Percentiles rank a stretch among this genome's conserved stretches.
phyloP scores from a whole-genome alignment of 1,140 invertebrate species.

The Globodera ellingtonae region DNA sequence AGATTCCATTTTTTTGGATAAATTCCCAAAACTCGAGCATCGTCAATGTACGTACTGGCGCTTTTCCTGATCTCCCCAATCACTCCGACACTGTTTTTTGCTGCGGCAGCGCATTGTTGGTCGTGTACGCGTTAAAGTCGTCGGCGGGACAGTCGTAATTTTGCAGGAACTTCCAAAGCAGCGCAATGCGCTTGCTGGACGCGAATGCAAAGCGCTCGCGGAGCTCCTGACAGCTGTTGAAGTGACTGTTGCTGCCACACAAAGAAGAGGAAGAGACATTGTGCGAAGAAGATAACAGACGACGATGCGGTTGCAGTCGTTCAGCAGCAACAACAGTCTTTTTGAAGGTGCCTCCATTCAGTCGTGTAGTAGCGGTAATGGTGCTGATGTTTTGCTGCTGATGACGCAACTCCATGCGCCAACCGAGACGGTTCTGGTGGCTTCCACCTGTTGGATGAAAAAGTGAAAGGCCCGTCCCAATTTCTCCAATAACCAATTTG shows the following conservation, averaged over 20 bases:
- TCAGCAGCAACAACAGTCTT: neutral
- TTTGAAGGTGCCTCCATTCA: neutral
- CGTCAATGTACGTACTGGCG: too few relatives aligned
- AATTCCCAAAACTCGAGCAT: too few relatives aligned
- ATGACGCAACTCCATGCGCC: neutral
- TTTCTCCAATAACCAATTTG: too few relatives aligned
- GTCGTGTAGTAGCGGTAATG: neutral
- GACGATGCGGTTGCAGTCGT: neutral
- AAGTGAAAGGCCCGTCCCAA: too few relatives aligned
- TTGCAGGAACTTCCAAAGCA: constrained; percentile 22
- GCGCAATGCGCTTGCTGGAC: constrained; percentile 2
- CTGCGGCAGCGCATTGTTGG: too few relatives aligned
- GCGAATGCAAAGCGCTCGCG: constrained; percentile 7
- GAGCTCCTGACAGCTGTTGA: constrained; percentile 6
- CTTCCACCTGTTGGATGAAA: too few relatives aligned
- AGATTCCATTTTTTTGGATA: too few relatives aligned
- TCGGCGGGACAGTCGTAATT: constrained; percentile 8
- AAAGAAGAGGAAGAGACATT: neutral
- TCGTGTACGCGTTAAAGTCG: neutral
- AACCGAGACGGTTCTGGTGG: neutral
- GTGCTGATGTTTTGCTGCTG: neutral
- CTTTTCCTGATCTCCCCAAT: too few relatives aligned
- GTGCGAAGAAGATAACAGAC: neutral
- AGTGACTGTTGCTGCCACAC: neutral
- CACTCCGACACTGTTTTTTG: too few relatives aligned